phyloP scores from a whole-genome alignment of 2,797 vertebrate genomes.

The Pseudochirops corinnae region DNA sequence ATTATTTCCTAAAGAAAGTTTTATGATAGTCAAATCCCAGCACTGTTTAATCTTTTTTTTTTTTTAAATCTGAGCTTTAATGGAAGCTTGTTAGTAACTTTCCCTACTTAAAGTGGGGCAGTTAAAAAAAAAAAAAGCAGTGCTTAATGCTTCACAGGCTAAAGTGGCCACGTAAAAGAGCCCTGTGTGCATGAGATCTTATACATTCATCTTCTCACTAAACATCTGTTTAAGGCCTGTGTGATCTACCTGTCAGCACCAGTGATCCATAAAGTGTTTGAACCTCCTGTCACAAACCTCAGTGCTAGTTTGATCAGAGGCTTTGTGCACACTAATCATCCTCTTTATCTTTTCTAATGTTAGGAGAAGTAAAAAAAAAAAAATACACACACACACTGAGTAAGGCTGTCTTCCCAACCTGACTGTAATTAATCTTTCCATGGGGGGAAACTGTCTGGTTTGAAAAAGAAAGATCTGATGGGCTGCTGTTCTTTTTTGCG shows the following conservation, averaged over 20 bases:
- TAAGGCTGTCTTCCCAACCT: constrained; percentile 83
- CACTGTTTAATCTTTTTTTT: constrained; percentile 53
- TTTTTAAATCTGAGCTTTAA: constrained; percentile 49
- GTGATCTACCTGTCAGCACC: constrained; percentile 88
- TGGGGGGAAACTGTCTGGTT: constrained; percentile 78
- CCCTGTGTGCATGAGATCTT: constrained; percentile 74
- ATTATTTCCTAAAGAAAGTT: constrained; percentile 55
- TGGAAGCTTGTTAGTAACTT: constrained; percentile 74
- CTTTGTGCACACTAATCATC: constrained; percentile 85
- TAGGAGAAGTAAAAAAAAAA: constrained; percentile 64
- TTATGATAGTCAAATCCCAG: constrained; percentile 60
- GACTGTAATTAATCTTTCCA: constrained; percentile 87
- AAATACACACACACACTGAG: constrained; percentile 43
- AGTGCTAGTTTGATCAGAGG: constrained; percentile 86
- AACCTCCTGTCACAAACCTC: constrained; percentile 85
- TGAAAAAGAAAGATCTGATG: constrained; percentile 85
- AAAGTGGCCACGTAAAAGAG: constrained; percentile 79
- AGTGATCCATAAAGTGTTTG: constrained; percentile 85
- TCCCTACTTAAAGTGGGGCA: constrained; percentile 53
- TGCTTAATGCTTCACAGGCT: constrained; percentile 78
- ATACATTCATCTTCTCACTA: constrained; percentile 84
- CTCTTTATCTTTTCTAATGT: constrained; percentile 85
- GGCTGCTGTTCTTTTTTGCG: constrained; percentile 82
- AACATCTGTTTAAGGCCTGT: constrained; percentile 88
- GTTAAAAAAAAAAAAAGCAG: constrained; percentile 18